Base-by-base conservation (phyloP, 92 coral and sea anemone genomes). In the Porites divaricata region DNA sequence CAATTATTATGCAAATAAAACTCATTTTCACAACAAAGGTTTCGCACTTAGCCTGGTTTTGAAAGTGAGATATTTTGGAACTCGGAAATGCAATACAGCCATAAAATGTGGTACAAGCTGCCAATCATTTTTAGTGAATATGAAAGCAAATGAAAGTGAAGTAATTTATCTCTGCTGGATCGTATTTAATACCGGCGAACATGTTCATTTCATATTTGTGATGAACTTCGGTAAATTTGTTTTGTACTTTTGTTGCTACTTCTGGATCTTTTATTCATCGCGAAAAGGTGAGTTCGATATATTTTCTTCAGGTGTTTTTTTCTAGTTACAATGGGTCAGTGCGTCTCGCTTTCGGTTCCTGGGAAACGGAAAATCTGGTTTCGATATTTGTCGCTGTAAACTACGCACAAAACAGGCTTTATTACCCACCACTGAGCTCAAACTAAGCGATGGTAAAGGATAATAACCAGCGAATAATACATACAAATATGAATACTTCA, bases 161-260 rank as follows among this genome's bases (percentile, higher is more conserved):
- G n/a, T 12, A 68, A 68, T 68, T 68, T 68, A 68, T 68, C 24
- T 68, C 73, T 68, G 73, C 73, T 26, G 77, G 77, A 72, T 72
- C 57, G 77, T 69, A 69, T 69, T n/a, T n/a, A n/a, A n/a, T 69
- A 69, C 74, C 20, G 74, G 48, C 49, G 74, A 69, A 69, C 74
- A 69, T 69, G 77, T 72, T 45, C 77, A 72, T 72, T 72, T 72
- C 61, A 72, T 72, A 72, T 72, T 49, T 72, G 77, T 72, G 63
- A 72, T 72, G 63, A 28, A 72, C 77, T 48, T 72, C 63, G 77
- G 24, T 72, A 72, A 49, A 72, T 72, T 72, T 72, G 77, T 72
- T 72, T 72, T 72, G 77, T 72, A 7, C 77, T 72, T 72, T 72
- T 72, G 58, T 41, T 72, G 77, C 61, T 72, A 72, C 77, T 17